Percentiles rank a stretch among this genome's conserved stretches.
Conservation (phyloP, 2,888 invertebrate species). For the Callyntrura sp. region DNA sequence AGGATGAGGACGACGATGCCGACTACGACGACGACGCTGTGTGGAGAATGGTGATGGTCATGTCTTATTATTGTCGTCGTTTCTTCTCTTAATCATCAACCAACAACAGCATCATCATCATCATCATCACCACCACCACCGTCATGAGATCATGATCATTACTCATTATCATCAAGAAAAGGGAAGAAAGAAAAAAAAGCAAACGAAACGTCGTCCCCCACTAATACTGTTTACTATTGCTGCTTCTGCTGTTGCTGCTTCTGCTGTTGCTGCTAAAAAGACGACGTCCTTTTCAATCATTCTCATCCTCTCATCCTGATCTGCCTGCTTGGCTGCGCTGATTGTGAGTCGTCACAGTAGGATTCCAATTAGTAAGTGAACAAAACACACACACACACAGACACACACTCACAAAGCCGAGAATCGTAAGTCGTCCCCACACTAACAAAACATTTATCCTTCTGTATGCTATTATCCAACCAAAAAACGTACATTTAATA, state of each 20-base stretch:
- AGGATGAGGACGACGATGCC: background rate
- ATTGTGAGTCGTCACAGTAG: constrained; percentile 26
- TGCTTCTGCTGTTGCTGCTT: background rate
- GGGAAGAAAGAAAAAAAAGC: constrained; percentile 39
- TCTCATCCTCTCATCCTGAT: constrained; percentile 42
- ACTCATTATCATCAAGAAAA: constrained; percentile 79
- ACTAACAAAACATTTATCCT: background rate
- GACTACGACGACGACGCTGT: no score
- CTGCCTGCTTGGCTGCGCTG: constrained; percentile 12
- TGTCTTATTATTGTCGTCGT: constrained; percentile 58
- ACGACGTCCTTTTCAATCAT: constrained; percentile 77
- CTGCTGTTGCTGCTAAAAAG: constrained; percentile 30
- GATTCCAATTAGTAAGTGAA: constrained; percentile 62
- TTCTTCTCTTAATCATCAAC: constrained; percentile 54
- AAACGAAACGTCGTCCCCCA: background rate
- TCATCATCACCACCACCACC: background rate
- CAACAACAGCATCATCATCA: no score
- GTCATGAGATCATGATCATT: constrained; percentile 65
- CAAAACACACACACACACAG: constrained; percentile 29
- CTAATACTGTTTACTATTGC: background rate
- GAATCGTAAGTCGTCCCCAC: background rate
- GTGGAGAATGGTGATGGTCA: constrained; percentile 5
- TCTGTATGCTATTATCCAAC: background rate
- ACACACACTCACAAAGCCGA: constrained; percentile 13
- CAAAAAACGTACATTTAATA: background rate